Evolutionary conservation across 2,797 vertebrate species (phyloP).

Genomic region (Adelosebastes latens): DNA sequence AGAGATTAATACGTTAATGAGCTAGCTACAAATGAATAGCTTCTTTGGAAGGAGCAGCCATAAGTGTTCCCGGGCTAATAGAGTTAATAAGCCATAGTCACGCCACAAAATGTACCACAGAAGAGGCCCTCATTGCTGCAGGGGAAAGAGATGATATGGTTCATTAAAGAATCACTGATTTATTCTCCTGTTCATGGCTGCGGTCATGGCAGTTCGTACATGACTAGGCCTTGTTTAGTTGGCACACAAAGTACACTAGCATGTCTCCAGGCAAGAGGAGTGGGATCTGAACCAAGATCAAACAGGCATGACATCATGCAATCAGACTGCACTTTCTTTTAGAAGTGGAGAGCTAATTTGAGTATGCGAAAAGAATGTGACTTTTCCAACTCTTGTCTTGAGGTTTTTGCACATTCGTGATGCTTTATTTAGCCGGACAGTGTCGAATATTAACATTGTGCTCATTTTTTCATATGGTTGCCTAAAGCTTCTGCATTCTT

Average conservation of each 20-base stretch:
- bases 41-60: conserved; percentile 48
- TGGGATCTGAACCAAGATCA: conserved; percentile 52
- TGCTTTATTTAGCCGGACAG: not conserved
- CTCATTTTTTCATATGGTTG: not conserved
- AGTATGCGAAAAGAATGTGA: conserved; percentile 22
- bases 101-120: conserved; percentile 60
- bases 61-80: conserved; percentile 58
- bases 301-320: conserved; percentile 52
- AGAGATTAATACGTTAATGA: conserved; percentile 63
- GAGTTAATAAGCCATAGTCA: conserved; percentile 67
- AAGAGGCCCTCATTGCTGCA: conserved; percentile 54
- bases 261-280: conserved; percentile 55
- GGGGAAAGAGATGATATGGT: conserved; percentile 59
- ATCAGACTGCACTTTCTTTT: conserved; percentile 40
- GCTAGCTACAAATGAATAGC: conserved; percentile 66
- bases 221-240: conserved; percentile 54
- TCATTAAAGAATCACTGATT: conserved; percentile 69
- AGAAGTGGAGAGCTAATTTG: not conserved
- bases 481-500: not conserved
- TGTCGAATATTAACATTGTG: not conserved
- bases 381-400: conserved; percentile 22
- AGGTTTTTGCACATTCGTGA: not conserved
- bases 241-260: conserved; percentile 37
- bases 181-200: conserved; percentile 54
- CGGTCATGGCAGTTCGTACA: conserved; percentile 48